Base-by-base conservation (phyloP, 2,888 invertebrate genomes). In the Lithophane socia region DNA sequence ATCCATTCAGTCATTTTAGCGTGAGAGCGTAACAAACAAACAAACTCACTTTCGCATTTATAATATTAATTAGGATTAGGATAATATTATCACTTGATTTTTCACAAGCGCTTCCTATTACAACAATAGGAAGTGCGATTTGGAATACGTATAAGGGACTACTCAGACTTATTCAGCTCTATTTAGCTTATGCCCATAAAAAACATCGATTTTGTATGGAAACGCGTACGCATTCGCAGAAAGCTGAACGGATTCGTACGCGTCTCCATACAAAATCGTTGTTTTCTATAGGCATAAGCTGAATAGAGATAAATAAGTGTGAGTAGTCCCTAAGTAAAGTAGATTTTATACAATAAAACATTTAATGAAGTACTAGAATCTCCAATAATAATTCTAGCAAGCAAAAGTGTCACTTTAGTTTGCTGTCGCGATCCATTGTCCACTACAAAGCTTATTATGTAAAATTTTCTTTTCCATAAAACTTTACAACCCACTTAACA, bases 401-500 rank as follows among this genome's bases (percentile, higher is more conserved):
- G n/a, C n/a, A 13, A 56, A n/a, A 56, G n/a, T 56, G 56, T 56
- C 56, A 56, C 12, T 56, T 56, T 12, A n/a, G 12, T n/a, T 56
- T n/a, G 2, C 56, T 4, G 5, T 71, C 64, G 42, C 73, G 7
- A 71, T 56, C 58, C 58, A 70, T 64, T 80, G 88, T 82, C 84
- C 85, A 85, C 68, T 82, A 79, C 73, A 84, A 84, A 73, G 58
- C 76, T 83, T 80, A 88, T 86, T 88, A 87, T 90, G 89, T 91
- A 89, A 89, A 90, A 87, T 84, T 85, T 86, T 87, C 80, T 81
- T 82, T 84, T 82, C 83, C 78, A 87, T 91, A 88, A 90, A 89
- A 80, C 80, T 93, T 93, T 91, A 93, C 88, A 87, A 86, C 87
- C 91, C 88, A 90, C 91, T 92, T 91, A 91, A 93, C 92, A 92